Conservation (phyloP, 2,888 invertebrate genomes). For the Athripsodes cinereus region DNA sequence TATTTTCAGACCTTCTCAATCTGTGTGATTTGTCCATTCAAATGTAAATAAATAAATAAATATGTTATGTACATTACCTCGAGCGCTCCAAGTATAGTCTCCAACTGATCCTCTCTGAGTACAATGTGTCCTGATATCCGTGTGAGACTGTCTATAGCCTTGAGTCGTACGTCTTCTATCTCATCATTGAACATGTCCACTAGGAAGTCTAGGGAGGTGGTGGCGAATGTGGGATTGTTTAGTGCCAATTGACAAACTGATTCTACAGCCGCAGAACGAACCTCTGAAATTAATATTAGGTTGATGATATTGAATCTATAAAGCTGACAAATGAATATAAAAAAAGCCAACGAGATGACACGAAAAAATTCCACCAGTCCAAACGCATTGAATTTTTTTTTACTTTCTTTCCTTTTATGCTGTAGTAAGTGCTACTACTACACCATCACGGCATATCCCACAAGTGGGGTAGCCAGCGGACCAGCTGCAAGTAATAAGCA, state of each 20-base stretch:
- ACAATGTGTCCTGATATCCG: constrained; percentile 84
- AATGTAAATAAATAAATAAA: not conserved
- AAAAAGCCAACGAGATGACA: too few relatives aligned
- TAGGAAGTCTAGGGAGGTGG: constrained; percentile 86
- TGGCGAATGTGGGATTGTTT: constrained; percentile 78
- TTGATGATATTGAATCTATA: too few relatives aligned
- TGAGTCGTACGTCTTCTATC: constrained; percentile 92
- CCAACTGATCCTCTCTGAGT: constrained; percentile 90
- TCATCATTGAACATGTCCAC: constrained; percentile 99
- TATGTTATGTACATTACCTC: constrained; percentile 50
- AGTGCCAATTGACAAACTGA: constrained; percentile 86
- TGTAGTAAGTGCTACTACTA: too few relatives aligned
- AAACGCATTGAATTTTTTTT: too few relatives aligned
- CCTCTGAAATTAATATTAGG: constrained; percentile 59
- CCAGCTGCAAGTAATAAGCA: too few relatives aligned
- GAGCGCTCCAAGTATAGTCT: constrained; percentile 90
- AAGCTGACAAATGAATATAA: too few relatives aligned
- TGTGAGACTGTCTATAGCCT: constrained; percentile 90
- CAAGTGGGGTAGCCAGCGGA: too few relatives aligned
- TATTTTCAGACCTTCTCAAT: too few relatives aligned
- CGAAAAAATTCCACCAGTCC: too few relatives aligned
- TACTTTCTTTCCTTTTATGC: too few relatives aligned
- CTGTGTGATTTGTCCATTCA: too few relatives aligned
- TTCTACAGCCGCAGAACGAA: constrained; percentile 90
- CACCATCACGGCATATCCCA: too few relatives aligned